These are phyloP conservation scores for Nylanderia fulva DNA, from an alignment of 1,140 invertebrate genomes.

Conservation along the genomic window DNA sequence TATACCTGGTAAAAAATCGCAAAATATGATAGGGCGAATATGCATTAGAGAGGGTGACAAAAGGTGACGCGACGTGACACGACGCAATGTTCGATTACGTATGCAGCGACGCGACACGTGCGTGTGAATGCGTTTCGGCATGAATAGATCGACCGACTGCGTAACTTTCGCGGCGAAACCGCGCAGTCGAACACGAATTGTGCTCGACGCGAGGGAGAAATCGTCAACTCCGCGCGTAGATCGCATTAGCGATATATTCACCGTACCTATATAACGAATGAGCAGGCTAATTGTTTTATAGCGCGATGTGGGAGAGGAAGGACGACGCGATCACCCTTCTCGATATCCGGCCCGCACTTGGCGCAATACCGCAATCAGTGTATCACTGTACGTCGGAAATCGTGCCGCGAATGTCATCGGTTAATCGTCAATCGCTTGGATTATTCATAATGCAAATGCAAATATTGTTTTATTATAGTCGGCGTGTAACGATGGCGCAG, in stretches of 20 bases:
- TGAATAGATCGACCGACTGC: neutral
- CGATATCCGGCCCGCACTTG: slow-evolving; percentile 1
- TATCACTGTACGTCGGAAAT: slow-evolving; percentile 21
- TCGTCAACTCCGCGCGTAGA: neutral
- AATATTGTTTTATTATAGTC: neutral
- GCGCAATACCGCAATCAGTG: slow-evolving; percentile 41
- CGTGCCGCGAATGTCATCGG: slow-evolving; percentile 30
- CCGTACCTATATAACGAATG: neutral
- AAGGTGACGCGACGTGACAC: neutral
- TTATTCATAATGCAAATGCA: neutral
- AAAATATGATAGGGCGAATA: slow-evolving; percentile 24
- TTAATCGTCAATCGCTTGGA: slow-evolving; percentile 33
- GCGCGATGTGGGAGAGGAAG: neutral
- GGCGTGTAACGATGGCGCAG: neutral
- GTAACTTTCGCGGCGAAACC: slow-evolving; percentile 13
- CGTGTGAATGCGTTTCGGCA: neutral
- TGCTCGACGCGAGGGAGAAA: neutral
- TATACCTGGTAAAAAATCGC: slow-evolving; percentile 1
- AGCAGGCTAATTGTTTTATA: slow-evolving; percentile 48
- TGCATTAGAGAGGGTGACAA: slow-evolving; percentile 1
- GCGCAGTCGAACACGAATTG: slow-evolving; percentile 32
- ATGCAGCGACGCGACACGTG: slow-evolving; percentile 39
- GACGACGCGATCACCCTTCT: no score
- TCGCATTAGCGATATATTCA: neutral
- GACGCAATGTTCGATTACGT: slow-evolving; percentile 38